Conservation (phyloP, 2,888 invertebrate species). For the Diplolepis rosae region DNA sequence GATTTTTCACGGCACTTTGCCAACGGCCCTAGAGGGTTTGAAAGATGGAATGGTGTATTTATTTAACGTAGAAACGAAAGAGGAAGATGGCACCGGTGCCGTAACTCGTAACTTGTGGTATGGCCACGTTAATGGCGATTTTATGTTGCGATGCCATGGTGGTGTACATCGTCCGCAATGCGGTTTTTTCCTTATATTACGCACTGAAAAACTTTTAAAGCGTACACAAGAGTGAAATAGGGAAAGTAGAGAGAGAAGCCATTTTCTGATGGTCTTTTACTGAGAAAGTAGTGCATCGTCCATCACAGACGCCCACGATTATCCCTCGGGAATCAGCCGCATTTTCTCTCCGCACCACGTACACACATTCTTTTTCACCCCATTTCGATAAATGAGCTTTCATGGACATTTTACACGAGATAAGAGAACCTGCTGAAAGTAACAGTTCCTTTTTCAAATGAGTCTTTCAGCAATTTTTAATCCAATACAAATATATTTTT, state of each 20-base stretch:
- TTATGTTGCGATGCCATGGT: constrained; percentile 38
- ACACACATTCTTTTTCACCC: constrained; percentile 17
- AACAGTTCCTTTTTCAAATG: no score
- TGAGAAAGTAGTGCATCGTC: constrained; percentile 50
- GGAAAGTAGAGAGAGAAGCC: not conserved
- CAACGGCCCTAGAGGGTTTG: constrained; percentile 37
- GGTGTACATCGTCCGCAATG: constrained; percentile 33
- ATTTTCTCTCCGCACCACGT: constrained; percentile 7
- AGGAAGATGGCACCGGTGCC: constrained; percentile 17
- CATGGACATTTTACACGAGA: not conserved
- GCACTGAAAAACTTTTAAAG: constrained; percentile 33
- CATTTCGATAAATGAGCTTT: constrained; percentile 15
- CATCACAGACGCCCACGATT: constrained; percentile 56
- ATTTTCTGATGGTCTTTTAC: constrained; percentile 25
- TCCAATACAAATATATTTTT: no score
- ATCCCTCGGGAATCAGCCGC: constrained; percentile 48
- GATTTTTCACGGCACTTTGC: constrained; percentile 25
- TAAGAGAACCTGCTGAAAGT: not conserved
- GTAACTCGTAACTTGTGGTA: constrained; percentile 37
- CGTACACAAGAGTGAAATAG: constrained; percentile 24
- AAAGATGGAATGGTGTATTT: constrained; percentile 60
- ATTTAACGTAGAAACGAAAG: constrained; percentile 48
- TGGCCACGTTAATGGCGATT: constrained; percentile 37
- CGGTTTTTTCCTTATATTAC: constrained; percentile 37
- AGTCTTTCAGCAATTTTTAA: no score